Evolutionary conservation across 2,113 vertebrate species (phyloP), one percentile per base, ranked within the genome.

Genomic region (Uria lomvia): DNA sequence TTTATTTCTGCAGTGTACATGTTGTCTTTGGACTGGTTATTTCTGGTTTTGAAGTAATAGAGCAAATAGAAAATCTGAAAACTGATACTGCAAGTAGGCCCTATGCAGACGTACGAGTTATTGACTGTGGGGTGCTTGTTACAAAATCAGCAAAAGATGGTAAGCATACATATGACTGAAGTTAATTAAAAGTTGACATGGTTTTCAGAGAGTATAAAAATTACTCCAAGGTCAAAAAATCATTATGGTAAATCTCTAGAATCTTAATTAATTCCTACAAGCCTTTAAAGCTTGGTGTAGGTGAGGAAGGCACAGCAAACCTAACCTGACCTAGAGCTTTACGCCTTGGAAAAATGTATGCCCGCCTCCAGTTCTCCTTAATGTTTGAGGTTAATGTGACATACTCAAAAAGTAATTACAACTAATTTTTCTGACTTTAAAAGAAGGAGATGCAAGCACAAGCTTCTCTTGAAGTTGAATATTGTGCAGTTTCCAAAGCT

Each of bases 1-100:
- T 97, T 26, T 80, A 22, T 97, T 95, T 68, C 73, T 88, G 53
- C 97, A 99, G 99, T 11, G 99, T 99, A 22, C 99, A 99, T n/a
- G 99, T 99, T 80, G 99, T 99, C 84, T 99, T 99, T 90, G 99
- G 99, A 80, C 95, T 99, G 74, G 98, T 99, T 95, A 99, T 99
- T 97, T 99, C 99, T 21, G 99, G 99, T 32, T 99, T 99, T 97
- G 99, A 99, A 97, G 99, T 99, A 65, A 99, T 99, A 45, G 99
- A 99, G 91, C 99, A 99, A 97, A 99, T 99, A 49, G 99, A 99
- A 97, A 99, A 98, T 55, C 98, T 99, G 97, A 99, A 99, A 98
- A 99, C 99, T 0, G 99, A 99, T 78, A 98, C 99, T 4, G 99
- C 99, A 10, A 99, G 99, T 96, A 98, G 99, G 67, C 99, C 99